Percentiles rank a stretch among this genome's conserved stretches.
Conservation (phyloP, 2,888 invertebrate species). For the Nomada goodeniana region DNA sequence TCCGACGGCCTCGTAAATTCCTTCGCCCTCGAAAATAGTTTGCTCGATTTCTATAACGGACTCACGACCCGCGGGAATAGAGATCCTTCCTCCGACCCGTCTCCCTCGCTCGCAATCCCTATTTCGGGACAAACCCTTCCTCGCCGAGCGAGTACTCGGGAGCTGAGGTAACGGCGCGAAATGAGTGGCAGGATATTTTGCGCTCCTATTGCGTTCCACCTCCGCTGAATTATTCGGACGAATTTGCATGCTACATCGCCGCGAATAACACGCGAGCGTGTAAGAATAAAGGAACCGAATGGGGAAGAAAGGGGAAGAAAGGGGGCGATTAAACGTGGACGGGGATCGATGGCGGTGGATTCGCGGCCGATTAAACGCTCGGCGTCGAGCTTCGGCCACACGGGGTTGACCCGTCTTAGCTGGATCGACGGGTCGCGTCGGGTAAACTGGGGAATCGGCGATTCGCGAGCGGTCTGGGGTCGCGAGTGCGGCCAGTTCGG, state of each 20-base stretch:
- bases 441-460: not conserved
- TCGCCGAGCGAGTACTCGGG: not conserved
- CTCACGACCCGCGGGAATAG: constrained; percentile 60
- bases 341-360: not conserved
- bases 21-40: constrained; percentile 60
- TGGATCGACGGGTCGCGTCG: not conserved
- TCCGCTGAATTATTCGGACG: constrained; percentile 30
- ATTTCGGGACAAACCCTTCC: constrained; percentile 20
- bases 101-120: constrained; percentile 11
- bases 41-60: constrained; percentile 62
- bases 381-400: not conserved
- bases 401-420: not conserved
- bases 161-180: constrained; percentile 1
- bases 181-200: constrained; percentile 41
- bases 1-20: constrained; percentile 48
- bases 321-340: constrained; percentile 7
- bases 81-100: constrained; percentile 18
- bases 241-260: constrained; percentile 35
- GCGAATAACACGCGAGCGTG: constrained; percentile 18
- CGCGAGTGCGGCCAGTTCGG: not conserved
- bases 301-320: not conserved
- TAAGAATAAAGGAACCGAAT: constrained; percentile 7
- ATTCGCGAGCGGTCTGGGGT: not conserved
- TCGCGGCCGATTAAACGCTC: not conserved
- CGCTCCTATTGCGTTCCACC: constrained; percentile 39